Percentiles rank a stretch among this genome's conserved stretches.
Conservation (phyloP, 1,140 invertebrate genomes). For the Hylaeus anthracinus region DNA sequence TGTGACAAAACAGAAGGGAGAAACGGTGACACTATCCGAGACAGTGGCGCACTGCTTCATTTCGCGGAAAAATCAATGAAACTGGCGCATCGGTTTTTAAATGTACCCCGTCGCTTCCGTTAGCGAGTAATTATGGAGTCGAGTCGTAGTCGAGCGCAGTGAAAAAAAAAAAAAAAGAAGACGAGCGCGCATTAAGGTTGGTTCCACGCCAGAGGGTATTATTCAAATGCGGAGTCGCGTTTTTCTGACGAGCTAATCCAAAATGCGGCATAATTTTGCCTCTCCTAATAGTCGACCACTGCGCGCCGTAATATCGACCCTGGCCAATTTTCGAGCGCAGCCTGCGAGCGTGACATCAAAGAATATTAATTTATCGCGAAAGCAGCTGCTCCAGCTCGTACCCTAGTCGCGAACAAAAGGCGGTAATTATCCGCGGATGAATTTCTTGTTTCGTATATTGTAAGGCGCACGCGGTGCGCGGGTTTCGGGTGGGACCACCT, state of each 20-base stretch:
- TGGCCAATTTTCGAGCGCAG: too few relatives aligned
- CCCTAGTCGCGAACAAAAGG: too few relatives aligned
- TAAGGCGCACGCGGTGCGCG: too few relatives aligned
- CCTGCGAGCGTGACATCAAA: background rate
- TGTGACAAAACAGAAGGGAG: too few relatives aligned
- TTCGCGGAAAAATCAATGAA: too few relatives aligned
- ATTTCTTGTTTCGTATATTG: too few relatives aligned
- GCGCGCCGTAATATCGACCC: background rate
- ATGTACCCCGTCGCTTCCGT: slow-evolving; percentile 11
- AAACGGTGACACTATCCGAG: too few relatives aligned
- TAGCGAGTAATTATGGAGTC: slow-evolving; percentile 19
- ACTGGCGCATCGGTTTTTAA: background rate
- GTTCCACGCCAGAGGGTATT: slow-evolving; percentile 9
- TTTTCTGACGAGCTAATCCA: background rate
- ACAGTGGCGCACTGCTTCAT: too few relatives aligned
- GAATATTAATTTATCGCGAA: background rate
- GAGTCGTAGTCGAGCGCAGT: background rate
- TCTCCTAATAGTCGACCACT: background rate
- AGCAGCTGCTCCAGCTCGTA: too few relatives aligned
- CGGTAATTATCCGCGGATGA: too few relatives aligned
- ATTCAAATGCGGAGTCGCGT: background rate
- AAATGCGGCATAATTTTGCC: background rate
- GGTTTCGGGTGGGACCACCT: too few relatives aligned
- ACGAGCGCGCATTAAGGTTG: background rate
- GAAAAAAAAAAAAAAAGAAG: background rate